Conservation (phyloP, 2,797 vertebrate species). For the Tapera naevia region DNA sequence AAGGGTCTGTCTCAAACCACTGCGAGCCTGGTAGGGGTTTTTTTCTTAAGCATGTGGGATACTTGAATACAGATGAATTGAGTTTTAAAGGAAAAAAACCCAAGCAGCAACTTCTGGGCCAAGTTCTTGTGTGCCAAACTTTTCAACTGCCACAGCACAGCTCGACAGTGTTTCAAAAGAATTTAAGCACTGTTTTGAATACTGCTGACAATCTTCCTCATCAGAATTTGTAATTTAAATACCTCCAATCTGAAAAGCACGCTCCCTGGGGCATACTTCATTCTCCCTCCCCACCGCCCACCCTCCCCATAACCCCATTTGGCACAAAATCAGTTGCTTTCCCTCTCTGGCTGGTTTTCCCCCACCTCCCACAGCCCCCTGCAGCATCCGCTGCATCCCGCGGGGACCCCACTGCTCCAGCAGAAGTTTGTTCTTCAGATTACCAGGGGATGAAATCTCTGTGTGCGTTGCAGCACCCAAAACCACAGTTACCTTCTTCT, state of each 20-base stretch:
- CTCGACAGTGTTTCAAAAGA: conserved; percentile 66
- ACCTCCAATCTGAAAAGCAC: conserved; percentile 53
- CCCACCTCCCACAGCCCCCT: background rate
- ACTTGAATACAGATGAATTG: conserved; percentile 62
- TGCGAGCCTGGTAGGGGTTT: background rate
- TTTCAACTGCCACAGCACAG: conserved; percentile 20
- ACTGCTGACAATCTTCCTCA: conserved; percentile 64
- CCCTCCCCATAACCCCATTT: conserved; percentile 17
- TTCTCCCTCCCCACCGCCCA: conserved; percentile 17
- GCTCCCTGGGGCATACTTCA: conserved; percentile 60
- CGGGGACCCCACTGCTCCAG: background rate
- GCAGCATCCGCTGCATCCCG: background rate
- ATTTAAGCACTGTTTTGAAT: conserved; percentile 65
- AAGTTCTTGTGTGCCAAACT: conserved; percentile 46
- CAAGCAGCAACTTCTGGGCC: conserved; percentile 59
- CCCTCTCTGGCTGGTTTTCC: background rate
- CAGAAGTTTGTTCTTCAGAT: background rate
- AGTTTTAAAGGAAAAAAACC: conserved; percentile 31
- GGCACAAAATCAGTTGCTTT: background rate
- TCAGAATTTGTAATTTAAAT: conserved; percentile 77
- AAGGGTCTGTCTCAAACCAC: background rate
- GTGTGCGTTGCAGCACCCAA: background rate
- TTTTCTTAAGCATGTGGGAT: background rate
- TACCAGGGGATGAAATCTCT: background rate
- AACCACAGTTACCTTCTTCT: background rate